Percentiles rank a stretch among this genome's conserved stretches.
phyloP scores from a whole-genome alignment of 2,113 vertebrate genomes.

The Ancistrus triradiatus region DNA sequence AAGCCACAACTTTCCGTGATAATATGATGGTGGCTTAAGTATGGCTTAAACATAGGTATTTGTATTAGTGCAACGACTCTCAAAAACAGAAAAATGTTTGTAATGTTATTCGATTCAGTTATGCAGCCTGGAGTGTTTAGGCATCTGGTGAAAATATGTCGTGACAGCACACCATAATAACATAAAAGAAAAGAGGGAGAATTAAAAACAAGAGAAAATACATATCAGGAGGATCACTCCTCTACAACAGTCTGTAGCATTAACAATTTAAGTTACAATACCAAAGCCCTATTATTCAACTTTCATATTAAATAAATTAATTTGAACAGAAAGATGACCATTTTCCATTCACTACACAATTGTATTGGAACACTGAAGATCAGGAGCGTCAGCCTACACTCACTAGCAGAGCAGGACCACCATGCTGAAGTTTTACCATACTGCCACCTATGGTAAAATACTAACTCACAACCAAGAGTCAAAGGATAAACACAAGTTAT shows the following conservation, averaged over 20 bases:
- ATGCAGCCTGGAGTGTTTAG: conserved; percentile 10
- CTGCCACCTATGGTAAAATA: conserved; percentile 45
- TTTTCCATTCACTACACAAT: conserved; percentile 10
- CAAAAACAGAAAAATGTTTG: conserved; percentile 7
- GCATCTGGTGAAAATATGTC: conserved; percentile 17
- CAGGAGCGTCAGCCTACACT: conserved; percentile 17
- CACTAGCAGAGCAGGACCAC: conserved; percentile 6
- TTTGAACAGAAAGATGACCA: neutral
- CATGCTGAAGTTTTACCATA: conserved; percentile 30
- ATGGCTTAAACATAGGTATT: too few species aligned
- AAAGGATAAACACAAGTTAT: too few species aligned
- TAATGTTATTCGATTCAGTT: conserved; percentile 13
- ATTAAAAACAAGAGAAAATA: conserved; percentile 8
- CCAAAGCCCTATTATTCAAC: too few species aligned
- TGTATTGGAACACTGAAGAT: conserved; percentile 12
- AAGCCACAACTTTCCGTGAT: too few species aligned
- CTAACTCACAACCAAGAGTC: neutral
- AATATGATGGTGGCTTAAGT: too few species aligned
- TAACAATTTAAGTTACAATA: neutral
- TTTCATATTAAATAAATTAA: too few species aligned
- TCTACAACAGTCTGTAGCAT: neutral
- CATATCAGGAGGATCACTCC: neutral
- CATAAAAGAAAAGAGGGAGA: conserved; percentile 13
- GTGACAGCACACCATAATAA: conserved; percentile 25
- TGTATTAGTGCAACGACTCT: neutral